These are phyloP conservation scores for Neodiprion virginianus DNA, from an alignment of 1,140 invertebrate genomes.

Conservation along the genomic window DNA sequence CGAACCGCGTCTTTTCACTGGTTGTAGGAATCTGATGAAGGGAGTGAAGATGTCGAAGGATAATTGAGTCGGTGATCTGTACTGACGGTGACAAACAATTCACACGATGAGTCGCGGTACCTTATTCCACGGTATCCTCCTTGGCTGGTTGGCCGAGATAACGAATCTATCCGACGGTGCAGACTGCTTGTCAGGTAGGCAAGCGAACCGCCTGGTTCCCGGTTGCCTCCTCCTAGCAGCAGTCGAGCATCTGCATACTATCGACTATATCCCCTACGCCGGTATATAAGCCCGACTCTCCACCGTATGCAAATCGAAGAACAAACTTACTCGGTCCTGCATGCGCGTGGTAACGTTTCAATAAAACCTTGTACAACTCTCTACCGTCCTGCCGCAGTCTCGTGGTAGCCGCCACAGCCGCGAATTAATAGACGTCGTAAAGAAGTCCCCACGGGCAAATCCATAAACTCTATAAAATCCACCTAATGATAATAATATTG, in stretches of 20 bases:
- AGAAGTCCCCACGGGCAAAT: conserved; percentile 24
- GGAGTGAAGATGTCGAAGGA: neutral
- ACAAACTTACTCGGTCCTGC: neutral
- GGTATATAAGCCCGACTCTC: neutral
- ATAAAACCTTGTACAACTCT: conserved; percentile 1
- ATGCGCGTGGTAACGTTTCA: conserved; percentile 15
- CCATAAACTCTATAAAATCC: conserved; percentile 31
- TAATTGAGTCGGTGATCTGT: neutral
- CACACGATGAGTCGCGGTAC: neutral
- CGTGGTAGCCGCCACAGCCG: conserved; percentile 19
- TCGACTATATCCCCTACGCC: conserved; percentile 29
- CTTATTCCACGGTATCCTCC: neutral
- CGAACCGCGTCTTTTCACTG: too few species aligned
- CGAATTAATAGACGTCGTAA: conserved; percentile 33
- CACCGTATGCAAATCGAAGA: conserved; percentile 1
- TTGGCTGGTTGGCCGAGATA: neutral
- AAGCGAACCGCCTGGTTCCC: conserved; percentile 37
- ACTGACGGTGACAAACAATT: neutral
- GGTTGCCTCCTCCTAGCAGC: neutral
- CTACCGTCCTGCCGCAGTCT: neutral
- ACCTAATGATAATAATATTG: conserved; percentile 29
- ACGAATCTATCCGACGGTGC: neutral
- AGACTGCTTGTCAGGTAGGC: conserved; percentile 38
- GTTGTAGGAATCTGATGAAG: too few species aligned
- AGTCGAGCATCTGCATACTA: conserved; percentile 47